These are phyloP conservation scores for Caenorhabditis doughertyi DNA, from an alignment of 2,888 invertebrate genomes.

Conservation along the genomic window DNA sequence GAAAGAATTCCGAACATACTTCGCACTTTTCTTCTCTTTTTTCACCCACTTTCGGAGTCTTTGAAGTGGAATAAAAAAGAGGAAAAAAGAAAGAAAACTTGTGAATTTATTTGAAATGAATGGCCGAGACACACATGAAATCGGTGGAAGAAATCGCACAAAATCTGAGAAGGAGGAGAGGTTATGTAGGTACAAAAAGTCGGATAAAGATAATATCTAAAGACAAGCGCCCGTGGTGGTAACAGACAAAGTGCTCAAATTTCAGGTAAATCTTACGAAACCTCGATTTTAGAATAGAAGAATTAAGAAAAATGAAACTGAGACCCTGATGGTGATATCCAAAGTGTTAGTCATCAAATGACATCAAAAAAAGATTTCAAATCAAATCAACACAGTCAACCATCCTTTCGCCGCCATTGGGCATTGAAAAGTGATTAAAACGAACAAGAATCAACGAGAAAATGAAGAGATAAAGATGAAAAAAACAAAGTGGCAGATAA, in stretches of 20 bases:
- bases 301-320: background rate
- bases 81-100: slow-evolving; percentile 2
- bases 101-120: slow-evolving; percentile 1
- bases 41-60: slow-evolving; percentile 30
- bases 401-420: slow-evolving; percentile 17
- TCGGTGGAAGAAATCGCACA: slow-evolving; percentile 21
- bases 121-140: slow-evolving; percentile 22
- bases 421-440: slow-evolving; percentile 22
- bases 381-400: slow-evolving; percentile 30
- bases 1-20: slow-evolving; percentile 20
- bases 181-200: slow-evolving; percentile 2
- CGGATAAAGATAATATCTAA: slow-evolving; percentile 15
- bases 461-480: slow-evolving; percentile 6
- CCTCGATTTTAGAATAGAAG: too few species aligned
- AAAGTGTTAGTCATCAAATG: slow-evolving; percentile 10
- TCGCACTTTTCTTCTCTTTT: background rate
- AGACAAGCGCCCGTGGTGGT: background rate
- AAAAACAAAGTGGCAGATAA: background rate
- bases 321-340: background rate
- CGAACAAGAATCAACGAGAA: slow-evolving; percentile 34
- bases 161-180: background rate
- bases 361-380: slow-evolving; percentile 1
- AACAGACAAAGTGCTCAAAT: too few species aligned
- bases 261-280: too few species aligned
- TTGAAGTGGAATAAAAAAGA: slow-evolving; percentile 35